Conservation (phyloP, 1,140 invertebrate genomes). For the Tigriopus japonicus region DNA sequence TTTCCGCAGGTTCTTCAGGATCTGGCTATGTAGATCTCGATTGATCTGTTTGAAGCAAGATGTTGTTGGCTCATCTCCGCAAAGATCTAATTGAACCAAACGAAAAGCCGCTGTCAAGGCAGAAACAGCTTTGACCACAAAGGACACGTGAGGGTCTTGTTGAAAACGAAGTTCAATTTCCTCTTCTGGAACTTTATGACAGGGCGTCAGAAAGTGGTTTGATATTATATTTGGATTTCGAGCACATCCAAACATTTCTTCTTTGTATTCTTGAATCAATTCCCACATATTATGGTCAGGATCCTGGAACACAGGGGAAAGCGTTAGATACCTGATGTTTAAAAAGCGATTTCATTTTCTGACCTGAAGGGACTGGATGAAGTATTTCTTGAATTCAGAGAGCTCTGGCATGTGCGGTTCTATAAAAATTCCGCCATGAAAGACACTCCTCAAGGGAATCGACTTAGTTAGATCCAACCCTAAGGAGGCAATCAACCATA, state of each 20-base stretch:
- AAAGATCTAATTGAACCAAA: conserved; percentile 20
- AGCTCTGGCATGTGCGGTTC: conserved; percentile 15
- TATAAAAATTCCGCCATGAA: conserved; percentile 12
- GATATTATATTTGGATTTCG: too few species aligned
- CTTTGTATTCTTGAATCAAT: conserved; percentile 6
- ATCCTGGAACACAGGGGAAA: not conserved
- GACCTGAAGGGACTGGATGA: conserved; percentile 9
- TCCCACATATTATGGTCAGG: not conserved
- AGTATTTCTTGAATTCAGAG: conserved; percentile 11
- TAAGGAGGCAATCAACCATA: conserved; percentile 12
- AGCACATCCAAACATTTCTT: conserved; percentile 1
- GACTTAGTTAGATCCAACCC: not conserved
- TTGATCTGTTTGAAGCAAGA: not conserved
- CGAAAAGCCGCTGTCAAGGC: conserved; percentile 22
- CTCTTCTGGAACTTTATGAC: not conserved
- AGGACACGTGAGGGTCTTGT: conserved; percentile 19
- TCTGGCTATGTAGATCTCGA: conserved; percentile 12
- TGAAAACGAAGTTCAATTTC: conserved; percentile 13
- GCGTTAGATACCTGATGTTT: not conserved
- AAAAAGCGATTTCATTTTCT: not conserved
- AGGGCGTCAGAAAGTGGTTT: not conserved
- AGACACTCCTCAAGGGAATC: not conserved
- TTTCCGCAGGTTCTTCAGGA: conserved; percentile 13
- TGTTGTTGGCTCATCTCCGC: conserved; percentile 12
- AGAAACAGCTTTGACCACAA: conserved; percentile 22